Percentiles rank a stretch among this genome's conserved stretches.
These are phyloP conservation scores for Cerastoderma edule DNA, from an alignment of 2,888 invertebrate species.

Conservation along the genomic window DNA sequence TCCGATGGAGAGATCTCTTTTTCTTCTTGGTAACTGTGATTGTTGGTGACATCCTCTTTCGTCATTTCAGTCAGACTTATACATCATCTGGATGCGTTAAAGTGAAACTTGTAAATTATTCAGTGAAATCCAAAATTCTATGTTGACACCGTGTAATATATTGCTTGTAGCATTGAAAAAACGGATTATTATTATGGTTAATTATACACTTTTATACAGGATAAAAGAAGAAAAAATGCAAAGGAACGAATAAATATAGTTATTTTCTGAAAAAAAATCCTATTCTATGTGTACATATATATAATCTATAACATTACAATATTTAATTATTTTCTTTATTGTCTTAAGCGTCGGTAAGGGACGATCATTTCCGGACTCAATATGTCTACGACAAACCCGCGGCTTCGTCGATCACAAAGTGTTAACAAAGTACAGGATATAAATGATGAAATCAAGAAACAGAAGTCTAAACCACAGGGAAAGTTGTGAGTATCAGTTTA, in stretches of 20 bases:
- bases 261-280: no score
- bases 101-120: background rate
- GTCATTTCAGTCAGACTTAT: background rate
- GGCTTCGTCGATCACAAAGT: conserved; percentile 68
- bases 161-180: conserved; percentile 8
- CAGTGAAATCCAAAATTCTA: background rate
- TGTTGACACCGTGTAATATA: conserved; percentile 4
- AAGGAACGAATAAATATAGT: no score
- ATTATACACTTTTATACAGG: no score
- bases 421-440: conserved; percentile 67
- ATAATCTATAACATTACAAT: no score
- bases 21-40: background rate
- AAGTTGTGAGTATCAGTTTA: conserved; percentile 67
- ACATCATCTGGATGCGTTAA: no score
- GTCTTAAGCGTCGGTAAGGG: no score
- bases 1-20: background rate
- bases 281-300: no score
- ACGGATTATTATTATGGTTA: no score
- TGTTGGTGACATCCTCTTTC: background rate
- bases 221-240: no score
- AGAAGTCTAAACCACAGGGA: conserved; percentile 64
- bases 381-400: conserved; percentile 51
- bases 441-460: conserved; percentile 63
- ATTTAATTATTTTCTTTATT: no score
- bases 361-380: conserved; percentile 6